Evolutionary conservation across 2,888 invertebrate genomes (phyloP).

Genomic region (Nezara viridula): DNA sequence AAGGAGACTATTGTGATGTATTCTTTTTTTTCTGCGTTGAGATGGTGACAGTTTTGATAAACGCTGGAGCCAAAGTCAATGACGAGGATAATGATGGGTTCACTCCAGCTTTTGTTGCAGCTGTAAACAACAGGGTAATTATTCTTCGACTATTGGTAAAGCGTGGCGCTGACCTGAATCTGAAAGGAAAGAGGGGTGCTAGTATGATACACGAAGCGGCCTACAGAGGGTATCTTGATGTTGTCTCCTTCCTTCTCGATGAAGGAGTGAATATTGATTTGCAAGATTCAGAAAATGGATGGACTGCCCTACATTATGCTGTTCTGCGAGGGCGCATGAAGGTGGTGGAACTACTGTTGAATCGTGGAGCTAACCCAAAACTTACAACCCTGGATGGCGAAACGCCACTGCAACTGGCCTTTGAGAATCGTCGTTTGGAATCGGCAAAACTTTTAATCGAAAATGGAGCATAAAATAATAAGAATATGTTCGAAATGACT

Average conservation of each 20-base stretch:
- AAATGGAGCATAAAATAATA: neutral
- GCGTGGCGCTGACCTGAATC: neutral
- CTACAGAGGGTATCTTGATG: neutral
- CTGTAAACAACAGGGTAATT: neutral
- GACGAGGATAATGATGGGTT: neutral
- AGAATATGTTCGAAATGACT: neutral
- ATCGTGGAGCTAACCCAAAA: neutral
- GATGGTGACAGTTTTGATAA: neutral
- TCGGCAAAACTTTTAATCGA: neutral
- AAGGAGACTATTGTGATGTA: neutral
- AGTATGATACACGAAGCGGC: neutral
- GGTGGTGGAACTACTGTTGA: neutral
- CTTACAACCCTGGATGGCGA: neutral
- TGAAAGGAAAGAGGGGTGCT: neutral
- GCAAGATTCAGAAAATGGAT: neutral
- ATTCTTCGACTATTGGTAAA: neutral
- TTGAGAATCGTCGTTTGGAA: neutral
- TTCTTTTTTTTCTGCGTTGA: neutral
- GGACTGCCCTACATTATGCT: neutral
- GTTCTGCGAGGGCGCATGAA: neutral
- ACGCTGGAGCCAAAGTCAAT: neutral
- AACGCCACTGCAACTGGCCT: neutral
- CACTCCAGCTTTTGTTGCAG: neutral
- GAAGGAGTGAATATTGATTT: neutral
- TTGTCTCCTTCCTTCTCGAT: neutral